phyloP scores from a whole-genome alignment of 2,888 invertebrate species.

The Caenorhabditis becei region DNA sequence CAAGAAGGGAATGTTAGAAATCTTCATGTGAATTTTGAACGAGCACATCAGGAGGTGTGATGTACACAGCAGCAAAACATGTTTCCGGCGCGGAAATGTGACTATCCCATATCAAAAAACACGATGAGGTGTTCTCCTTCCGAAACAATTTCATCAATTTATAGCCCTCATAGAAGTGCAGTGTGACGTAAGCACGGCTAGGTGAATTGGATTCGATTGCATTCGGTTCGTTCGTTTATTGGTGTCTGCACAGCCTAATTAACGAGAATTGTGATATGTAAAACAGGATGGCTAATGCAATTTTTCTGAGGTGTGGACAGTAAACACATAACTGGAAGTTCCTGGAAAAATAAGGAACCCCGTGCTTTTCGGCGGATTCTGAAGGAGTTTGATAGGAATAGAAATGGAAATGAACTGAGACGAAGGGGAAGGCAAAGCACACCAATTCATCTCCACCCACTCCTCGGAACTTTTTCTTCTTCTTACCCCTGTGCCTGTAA shows the following conservation, averaged over 20 bases:
- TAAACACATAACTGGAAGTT: background rate
- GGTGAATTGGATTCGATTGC: background rate
- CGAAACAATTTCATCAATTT: background rate
- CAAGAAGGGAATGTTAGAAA: conserved; percentile 9
- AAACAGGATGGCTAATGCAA: background rate
- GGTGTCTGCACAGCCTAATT: background rate
- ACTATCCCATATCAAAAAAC: conserved; percentile 6
- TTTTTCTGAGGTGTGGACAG: background rate
- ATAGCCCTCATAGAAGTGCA: background rate
- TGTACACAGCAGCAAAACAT: conserved; percentile 8
- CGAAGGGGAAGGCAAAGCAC: background rate
- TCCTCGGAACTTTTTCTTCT: conserved; percentile 3
- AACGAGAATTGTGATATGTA: background rate
- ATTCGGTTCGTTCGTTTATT: background rate
- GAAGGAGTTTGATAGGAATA: conserved; percentile 4
- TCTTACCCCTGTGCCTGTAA: background rate
- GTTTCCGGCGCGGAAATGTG: conserved; percentile 9
- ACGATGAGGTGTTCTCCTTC: background rate
- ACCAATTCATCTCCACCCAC: conserved; percentile 1
- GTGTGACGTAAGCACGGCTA: background rate
- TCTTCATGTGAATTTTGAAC: conserved; percentile 20
- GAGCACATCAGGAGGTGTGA: conserved; percentile 21
- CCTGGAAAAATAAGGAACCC: background rate
- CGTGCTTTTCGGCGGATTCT: background rate
- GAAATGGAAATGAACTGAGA: background rate